phyloP scores from a whole-genome alignment of 2,888 invertebrate genomes.

The Xanthia togata region DNA sequence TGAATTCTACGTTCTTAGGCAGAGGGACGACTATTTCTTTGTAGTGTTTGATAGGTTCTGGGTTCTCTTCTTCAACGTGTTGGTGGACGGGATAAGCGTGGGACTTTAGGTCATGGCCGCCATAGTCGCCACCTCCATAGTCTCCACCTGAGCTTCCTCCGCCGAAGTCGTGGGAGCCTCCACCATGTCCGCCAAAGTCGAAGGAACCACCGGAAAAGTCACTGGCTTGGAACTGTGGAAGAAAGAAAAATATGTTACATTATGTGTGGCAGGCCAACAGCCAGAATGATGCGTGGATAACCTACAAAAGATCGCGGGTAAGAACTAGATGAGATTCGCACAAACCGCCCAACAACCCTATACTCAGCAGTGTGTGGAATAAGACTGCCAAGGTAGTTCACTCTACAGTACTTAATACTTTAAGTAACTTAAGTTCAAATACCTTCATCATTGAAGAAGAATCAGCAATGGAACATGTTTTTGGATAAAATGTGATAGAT shows the following conservation, averaged over 20 bases:
- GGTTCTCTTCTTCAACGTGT: constrained; percentile 93
- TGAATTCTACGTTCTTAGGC: constrained; percentile 91
- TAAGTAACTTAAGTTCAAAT: no score
- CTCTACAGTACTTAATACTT: no score
- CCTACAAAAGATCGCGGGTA: not conserved
- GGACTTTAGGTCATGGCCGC: constrained; percentile 80
- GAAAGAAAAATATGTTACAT: not conserved
- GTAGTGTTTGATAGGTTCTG: constrained; percentile 92
- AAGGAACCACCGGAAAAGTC: constrained; percentile 75
- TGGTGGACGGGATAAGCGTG: constrained; percentile 91
- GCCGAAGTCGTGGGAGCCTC: constrained; percentile 67
- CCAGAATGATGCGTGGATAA: no score
- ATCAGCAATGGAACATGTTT: not conserved
- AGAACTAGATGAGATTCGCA: not conserved
- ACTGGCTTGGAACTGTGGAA: constrained; percentile 82
- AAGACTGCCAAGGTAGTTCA: not conserved
- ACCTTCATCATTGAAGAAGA: no score
- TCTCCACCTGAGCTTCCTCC: constrained; percentile 50
- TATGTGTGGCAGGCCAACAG: no score
- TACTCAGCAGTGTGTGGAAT: not conserved
- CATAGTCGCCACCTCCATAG: constrained; percentile 69
- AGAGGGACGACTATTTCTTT: constrained; percentile 92
- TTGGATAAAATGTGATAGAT: not conserved
- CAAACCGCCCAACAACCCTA: not conserved
- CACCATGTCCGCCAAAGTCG: constrained; percentile 66